Conservation (phyloP, 2,113 vertebrate species). For the Myiopsitta monachus region DNA sequence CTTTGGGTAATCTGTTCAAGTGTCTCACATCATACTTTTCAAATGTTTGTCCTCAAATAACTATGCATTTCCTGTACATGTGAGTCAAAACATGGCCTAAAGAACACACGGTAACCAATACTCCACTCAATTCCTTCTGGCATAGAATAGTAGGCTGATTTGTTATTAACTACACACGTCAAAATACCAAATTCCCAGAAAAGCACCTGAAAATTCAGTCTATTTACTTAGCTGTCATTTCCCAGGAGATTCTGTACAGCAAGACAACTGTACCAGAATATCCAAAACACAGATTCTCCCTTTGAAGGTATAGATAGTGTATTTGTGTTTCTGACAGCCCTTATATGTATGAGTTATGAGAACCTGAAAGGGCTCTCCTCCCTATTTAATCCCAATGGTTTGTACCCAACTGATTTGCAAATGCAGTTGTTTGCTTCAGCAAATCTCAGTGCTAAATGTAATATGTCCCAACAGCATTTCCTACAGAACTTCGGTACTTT, state of each 20-base stretch:
- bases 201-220: neutral
- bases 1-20: neutral
- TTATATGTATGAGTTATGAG: accelerated
- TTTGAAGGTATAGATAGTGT: accelerated
- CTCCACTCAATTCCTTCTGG: neutral
- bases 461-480: accelerated
- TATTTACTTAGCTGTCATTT: neutral
- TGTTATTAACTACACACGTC: neutral
- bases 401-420: neutral
- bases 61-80: accelerated
- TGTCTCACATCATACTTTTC: neutral
- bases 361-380: neutral
- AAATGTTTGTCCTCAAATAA: neutral
- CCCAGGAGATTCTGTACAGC: accelerated
- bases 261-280: neutral
- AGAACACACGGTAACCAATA: neutral
- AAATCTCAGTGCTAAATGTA: neutral
- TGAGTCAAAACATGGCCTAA: neutral
- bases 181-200: neutral
- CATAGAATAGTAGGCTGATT: neutral
- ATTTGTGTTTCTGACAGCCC: neutral
- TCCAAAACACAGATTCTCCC: neutral
- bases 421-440: neutral
- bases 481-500: accelerated
- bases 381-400: neutral